phyloP scores from a whole-genome alignment of 2,113 vertebrate species.

The Cranoglanis bouderius region DNA sequence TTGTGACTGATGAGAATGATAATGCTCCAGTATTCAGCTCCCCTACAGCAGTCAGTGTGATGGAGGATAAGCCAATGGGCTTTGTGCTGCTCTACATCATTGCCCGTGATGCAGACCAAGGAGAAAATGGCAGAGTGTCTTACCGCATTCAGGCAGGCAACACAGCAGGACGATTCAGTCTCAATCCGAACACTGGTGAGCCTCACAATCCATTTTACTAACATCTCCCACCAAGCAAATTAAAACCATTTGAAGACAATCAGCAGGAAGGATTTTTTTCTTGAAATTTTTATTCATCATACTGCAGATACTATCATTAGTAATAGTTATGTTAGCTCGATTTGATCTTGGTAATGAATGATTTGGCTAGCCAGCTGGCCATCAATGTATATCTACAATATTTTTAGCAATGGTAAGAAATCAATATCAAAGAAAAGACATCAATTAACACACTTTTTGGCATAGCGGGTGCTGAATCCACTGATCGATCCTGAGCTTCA shows the following conservation, averaged over 20 bases:
- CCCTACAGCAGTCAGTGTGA: conserved; percentile 77
- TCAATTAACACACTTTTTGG: not conserved
- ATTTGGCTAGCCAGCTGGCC: not conserved
- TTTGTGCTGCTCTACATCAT: conserved; percentile 85
- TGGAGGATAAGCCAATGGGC: conserved; percentile 89
- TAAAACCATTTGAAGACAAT: not conserved
- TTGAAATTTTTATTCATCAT: not conserved
- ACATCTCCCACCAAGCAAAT: not conserved
- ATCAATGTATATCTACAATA: not conserved
- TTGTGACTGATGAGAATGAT: conserved; percentile 91
- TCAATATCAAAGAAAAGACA: not conserved
- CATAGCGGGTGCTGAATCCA: not conserved
- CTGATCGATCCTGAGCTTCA: not conserved
- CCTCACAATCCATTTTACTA: conserved; percentile 11
- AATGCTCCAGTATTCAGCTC: conserved; percentile 84
- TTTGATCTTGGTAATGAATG: not conserved
- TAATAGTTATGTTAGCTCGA: not conserved
- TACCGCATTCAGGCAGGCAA: conserved; percentile 84
- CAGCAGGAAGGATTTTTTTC: not conserved
- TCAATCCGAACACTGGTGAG: conserved; percentile 88
- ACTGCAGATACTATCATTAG: not conserved
- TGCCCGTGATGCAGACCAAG: conserved; percentile 85
- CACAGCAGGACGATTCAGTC: conserved; percentile 79
- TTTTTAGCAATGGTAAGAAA: not conserved
- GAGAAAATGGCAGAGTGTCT: conserved; percentile 87